A percentile compares a stretch with the other conserved stretches of the same genome.
Conservation (phyloP, 2,888 invertebrate genomes). For the Resseliella maxima region DNA sequence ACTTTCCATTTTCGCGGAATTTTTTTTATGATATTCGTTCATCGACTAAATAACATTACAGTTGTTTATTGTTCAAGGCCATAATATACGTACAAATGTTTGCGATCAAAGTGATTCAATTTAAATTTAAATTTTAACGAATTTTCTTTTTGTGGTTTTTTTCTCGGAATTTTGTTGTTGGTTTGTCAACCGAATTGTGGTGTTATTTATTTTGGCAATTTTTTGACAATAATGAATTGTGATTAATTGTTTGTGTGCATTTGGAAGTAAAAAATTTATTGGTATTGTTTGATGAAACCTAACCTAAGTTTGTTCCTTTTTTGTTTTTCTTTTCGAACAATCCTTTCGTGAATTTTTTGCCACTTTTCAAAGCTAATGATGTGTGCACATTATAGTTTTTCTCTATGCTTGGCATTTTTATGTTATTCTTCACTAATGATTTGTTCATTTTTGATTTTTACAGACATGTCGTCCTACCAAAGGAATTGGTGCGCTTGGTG, state of each 20-base stretch:
- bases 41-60: conserved; percentile 6
- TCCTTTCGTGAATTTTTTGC: conserved; percentile 26
- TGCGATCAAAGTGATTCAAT: not conserved
- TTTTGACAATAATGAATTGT: not conserved
- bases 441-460: conserved; percentile 61
- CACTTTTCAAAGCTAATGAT: too few species aligned
- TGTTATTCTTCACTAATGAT: conserved; percentile 19
- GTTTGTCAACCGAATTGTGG: too few species aligned
- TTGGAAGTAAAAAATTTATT: not conserved
- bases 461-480: conserved; percentile 95
- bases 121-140: not conserved
- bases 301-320: not conserved
- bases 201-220: not conserved
- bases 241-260: not conserved
- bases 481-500: conserved; percentile 88
- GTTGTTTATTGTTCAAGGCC: not conserved
- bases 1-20: not conserved
- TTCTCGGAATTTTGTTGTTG: not conserved
- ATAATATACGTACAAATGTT: not conserved
- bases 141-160: not conserved
- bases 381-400: too few species aligned
- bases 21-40: not conserved
- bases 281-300: not conserved
- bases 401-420: not conserved
- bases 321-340: not conserved